phyloP scores from a whole-genome alignment of 1,140 invertebrate genomes.

The Leptonema lineaticorne region DNA sequence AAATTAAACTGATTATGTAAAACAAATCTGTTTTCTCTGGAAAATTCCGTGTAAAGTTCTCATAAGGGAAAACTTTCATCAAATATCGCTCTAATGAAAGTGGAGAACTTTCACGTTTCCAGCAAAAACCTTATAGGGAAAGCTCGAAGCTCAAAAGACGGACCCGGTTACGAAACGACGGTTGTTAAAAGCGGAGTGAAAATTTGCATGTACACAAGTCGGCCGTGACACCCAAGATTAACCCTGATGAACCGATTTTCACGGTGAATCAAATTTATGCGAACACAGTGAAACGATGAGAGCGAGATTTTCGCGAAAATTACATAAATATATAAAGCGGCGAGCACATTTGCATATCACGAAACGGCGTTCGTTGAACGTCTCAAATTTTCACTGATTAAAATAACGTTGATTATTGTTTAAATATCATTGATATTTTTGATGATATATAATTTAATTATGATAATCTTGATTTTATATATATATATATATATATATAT shows the following conservation, averaged over 20 bases:
- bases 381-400: too few species aligned
- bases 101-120: background rate
- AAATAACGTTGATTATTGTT: too few species aligned
- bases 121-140: background rate
- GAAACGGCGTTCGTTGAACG: background rate
- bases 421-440: too few species aligned
- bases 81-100: background rate
- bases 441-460: too few species aligned
- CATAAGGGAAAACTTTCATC: background rate
- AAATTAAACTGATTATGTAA: background rate
- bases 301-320: too few species aligned
- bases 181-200: background rate
- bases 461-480: too few species aligned
- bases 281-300: too few species aligned
- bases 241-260: background rate
- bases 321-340: background rate
- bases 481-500: too few species aligned
- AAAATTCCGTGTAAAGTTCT: background rate
- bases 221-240: background rate
- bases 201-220: background rate
- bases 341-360: background rate
- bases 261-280: too few species aligned
- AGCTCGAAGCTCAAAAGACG: background rate
- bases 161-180: too few species aligned
- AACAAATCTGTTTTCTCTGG: background rate